Percentiles rank a stretch among this genome's conserved stretches.
These are phyloP conservation scores for Pterocles burchelli DNA, from an alignment of 2,113 vertebrate species.

Conservation along the genomic window DNA sequence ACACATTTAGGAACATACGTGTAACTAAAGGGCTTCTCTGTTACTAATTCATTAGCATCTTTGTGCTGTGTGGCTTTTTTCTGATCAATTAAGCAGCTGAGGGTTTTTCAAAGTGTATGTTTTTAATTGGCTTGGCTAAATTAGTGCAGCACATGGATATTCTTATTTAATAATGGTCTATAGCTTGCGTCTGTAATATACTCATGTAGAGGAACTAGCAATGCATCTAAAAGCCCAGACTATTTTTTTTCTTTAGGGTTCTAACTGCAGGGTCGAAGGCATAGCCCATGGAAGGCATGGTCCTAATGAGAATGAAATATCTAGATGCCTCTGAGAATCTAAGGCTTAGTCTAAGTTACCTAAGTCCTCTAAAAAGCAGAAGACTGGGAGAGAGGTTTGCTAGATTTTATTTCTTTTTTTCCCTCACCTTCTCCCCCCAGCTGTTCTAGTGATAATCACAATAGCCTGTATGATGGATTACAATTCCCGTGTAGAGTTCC, in stretches of 20 bases:
- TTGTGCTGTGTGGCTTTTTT: background rate
- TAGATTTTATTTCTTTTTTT: background rate
- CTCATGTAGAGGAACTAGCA: background rate
- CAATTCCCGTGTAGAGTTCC: background rate
- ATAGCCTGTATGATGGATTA: background rate
- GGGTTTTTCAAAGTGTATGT: background rate
- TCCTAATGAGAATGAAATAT: background rate
- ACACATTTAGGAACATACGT: background rate
- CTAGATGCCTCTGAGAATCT: background rate
- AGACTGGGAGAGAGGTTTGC: accelerated
- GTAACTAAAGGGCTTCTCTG: background rate
- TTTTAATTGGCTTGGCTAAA: slow-evolving; percentile 25
- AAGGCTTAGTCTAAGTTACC: background rate
- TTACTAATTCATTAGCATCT: background rate
- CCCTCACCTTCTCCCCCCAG: background rate
- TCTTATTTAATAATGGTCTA: slow-evolving; percentile 15
- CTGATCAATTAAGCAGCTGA: background rate
- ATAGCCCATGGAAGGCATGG: background rate
- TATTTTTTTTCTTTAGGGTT: background rate
- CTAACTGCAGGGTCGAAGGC: background rate
- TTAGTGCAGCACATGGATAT: background rate
- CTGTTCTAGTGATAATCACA: background rate
- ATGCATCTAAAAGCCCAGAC: background rate
- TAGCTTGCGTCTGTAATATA: background rate
- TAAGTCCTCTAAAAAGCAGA: background rate